Percentiles rank a stretch among this genome's conserved stretches.
phyloP scores from a whole-genome alignment of 2,797 vertebrate species.

The Melanotaenia trifasciata region DNA sequence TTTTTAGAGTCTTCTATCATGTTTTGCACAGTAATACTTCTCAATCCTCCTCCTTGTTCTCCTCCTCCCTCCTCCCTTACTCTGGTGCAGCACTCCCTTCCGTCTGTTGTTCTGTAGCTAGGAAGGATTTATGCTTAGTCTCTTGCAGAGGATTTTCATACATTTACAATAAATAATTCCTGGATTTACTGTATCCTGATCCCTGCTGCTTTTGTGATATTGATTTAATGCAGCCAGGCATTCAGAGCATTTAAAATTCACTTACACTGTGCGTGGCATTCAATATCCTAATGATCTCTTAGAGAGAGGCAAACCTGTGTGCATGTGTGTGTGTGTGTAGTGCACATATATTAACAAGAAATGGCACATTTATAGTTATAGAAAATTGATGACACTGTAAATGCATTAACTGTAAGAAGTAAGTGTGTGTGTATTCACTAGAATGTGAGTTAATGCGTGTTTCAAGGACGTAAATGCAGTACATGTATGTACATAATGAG shows the following conservation, averaged over 20 bases:
- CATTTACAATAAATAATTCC: slow-evolving; percentile 82
- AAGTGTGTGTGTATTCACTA: neutral
- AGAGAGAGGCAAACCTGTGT: slow-evolving; percentile 19
- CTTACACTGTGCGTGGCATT: slow-evolving; percentile 41
- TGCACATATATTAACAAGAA: slow-evolving; percentile 27
- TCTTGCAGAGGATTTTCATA: slow-evolving; percentile 75
- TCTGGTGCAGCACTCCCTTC: slow-evolving; percentile 17
- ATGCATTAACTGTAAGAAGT: slow-evolving; percentile 31
- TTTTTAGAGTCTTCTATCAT: slow-evolving; percentile 27
- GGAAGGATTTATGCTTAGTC: slow-evolving; percentile 66
- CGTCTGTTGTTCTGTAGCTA: slow-evolving; percentile 64
- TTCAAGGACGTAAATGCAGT: slow-evolving; percentile 35
- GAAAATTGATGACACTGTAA: slow-evolving; percentile 44
- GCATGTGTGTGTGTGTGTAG: neutral
- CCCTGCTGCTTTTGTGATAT: slow-evolving; percentile 73
- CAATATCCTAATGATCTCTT: slow-evolving; percentile 60
- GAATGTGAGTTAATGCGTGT: slow-evolving; percentile 26
- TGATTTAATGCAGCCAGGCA: slow-evolving; percentile 77
- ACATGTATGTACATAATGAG: slow-evolving; percentile 62
- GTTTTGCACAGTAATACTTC: slow-evolving; percentile 43
- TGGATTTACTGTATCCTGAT: slow-evolving; percentile 76
- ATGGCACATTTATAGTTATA: slow-evolving; percentile 37
- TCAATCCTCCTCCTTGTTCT: neutral
- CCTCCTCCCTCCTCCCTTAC: neutral
- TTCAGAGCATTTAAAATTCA: slow-evolving; percentile 64